Evolutionary conservation across 2,797 vertebrate species (phyloP), one percentile per base, ranked within the genome.

Genomic region (Micromesistius poutassou): DNA sequence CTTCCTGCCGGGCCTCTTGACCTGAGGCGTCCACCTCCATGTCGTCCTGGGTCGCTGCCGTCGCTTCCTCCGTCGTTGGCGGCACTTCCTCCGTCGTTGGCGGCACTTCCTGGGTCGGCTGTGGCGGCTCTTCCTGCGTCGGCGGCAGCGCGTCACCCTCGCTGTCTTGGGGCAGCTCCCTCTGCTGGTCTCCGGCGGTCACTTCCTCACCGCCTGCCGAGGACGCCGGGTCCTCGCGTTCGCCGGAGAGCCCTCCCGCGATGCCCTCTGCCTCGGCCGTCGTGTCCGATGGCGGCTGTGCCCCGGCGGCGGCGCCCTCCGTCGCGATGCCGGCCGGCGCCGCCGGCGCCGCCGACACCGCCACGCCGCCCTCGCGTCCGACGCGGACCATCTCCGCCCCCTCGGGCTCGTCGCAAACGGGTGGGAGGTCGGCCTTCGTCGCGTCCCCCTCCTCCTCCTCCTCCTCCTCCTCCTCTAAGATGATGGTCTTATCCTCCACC

Each of bases 121-220:
- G 33, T 28, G 66, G 9, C 35, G 30, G 35, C 19, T 72, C 82
- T 87, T 91, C 90, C 88, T 87, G 82, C 76, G 84, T 85, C 81
- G 7, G 42, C 72, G 82, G 86, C 81, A 87, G 79, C 77, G 86
- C 70, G 28, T 1, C 46, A 2, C 74, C 78, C 74, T 78, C 16
- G 31, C 79, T 78, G 71, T 84, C 84, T 80, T 78, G 72, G 77
- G 80, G 83, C 2, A 19, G 89, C 91, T 87, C 87, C n/a, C 83
- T 88, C 91, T 91, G 86, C 87, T 92, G 92, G 87, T 75, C 77
- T n/a, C 2, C 12, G 3, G 46, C 22, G 0, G 73, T 78, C 80
- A 89, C 87, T 90, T 83, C 91, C 90, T 83, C 91, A 80, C 76
- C 72, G 77, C 86, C 73, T 42, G 30, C 13, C 8, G 36, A 10